These are phyloP conservation scores for Acinonyx jubatus DNA, from an alignment of 2,113 vertebrate species.

Conservation along the genomic window DNA sequence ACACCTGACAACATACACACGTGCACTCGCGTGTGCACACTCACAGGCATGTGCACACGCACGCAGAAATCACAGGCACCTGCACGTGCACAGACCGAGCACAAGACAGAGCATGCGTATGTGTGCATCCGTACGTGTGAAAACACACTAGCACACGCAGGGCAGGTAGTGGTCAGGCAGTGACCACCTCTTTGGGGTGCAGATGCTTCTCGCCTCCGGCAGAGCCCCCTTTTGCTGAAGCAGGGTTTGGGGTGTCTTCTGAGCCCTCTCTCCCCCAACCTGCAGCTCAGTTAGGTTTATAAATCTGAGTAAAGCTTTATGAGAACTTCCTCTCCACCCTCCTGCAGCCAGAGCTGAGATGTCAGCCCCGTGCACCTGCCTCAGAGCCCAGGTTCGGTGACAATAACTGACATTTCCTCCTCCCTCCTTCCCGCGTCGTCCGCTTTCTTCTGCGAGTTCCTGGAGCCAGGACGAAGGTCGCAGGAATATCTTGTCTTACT, in stretches of 20 bases:
- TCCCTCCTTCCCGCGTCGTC: neutral
- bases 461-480: fast-evolving
- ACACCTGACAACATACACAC: neutral
- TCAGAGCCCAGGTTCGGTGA: neutral
- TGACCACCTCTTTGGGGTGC: neutral
- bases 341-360: fast-evolving
- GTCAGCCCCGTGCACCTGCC: neutral
- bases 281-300: neutral
- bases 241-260: neutral
- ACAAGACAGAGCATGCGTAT: too few species aligned
- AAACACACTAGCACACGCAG: too few species aligned
- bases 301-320: neutral
- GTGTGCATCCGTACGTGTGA: neutral
- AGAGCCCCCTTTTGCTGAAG: neutral
- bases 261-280: neutral
- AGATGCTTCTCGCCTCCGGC: neutral
- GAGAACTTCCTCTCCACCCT: neutral
- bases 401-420: fast-evolving
- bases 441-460: neutral
- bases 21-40: neutral
- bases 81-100: neutral
- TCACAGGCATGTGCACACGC: fast-evolving
- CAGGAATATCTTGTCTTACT: neutral
- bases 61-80: neutral
- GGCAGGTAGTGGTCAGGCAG: neutral